Evolutionary conservation across 2,797 vertebrate species (phyloP).

Genomic region (Acanthis flammea): DNA sequence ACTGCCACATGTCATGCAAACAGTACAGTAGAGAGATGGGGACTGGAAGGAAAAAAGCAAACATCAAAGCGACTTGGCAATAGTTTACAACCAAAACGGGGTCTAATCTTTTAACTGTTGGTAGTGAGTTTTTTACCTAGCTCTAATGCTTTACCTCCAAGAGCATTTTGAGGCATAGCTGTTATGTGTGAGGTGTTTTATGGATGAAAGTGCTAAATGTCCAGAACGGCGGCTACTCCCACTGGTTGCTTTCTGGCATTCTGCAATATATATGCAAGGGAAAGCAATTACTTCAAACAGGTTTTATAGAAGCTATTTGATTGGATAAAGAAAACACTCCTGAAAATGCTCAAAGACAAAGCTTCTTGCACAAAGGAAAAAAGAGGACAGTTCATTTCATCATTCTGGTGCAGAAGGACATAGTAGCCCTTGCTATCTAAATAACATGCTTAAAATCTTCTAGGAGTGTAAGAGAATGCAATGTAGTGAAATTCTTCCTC

Average conservation of each 20-base stretch:
- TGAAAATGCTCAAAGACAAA: not conserved
- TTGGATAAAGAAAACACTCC: not conserved
- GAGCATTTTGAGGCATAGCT: not conserved
- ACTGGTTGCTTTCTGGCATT: not conserved
- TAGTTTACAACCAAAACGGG: not conserved
- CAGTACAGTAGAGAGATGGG: not conserved
- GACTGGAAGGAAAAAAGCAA: not conserved
- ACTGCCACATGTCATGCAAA: not conserved
- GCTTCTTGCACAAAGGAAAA: not conserved
- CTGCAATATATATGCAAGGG: not conserved
- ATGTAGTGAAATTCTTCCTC: not conserved
- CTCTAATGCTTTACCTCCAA: not conserved
- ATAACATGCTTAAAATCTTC: not conserved
- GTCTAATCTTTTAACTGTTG: not conserved
- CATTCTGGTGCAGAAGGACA: not conserved
- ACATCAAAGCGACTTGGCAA: rapidly evolving
- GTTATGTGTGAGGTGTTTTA: not conserved
- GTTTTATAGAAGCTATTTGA: not conserved
- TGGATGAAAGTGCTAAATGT: not conserved
- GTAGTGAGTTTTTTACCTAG: not conserved
- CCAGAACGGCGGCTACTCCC: not conserved
- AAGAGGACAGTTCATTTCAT: not conserved
- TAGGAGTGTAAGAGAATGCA: not conserved
- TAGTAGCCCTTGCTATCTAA: not conserved
- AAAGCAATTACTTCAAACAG: not conserved